Base-by-base conservation (phyloP, 92 coral and sea anemone species). In the Epizoanthus stellaris region DNA sequence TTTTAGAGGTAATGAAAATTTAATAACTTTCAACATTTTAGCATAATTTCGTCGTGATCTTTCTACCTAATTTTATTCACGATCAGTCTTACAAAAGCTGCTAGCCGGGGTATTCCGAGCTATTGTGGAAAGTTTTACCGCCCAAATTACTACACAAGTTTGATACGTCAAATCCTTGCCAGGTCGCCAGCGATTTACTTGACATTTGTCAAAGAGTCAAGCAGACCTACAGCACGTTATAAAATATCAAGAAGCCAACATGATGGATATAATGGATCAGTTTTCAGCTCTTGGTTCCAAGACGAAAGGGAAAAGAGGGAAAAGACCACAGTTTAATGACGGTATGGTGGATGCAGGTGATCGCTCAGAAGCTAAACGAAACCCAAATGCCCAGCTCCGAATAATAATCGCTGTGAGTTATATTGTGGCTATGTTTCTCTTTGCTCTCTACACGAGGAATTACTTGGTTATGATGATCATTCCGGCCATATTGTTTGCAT, bases 301-400 rank as follows among this genome's bases (percentile, higher is more conserved):
- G 86, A 58, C 71, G 39, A 89, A 89, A 36, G 87, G 82, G 54
- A 93, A 90, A 76, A 94, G 90, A 80, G 71, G 88, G 1, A 92
- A 86, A 82, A 94, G 92, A 73, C 91, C 88, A 6, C 93, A 90
- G 68, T 94, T 94, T 59, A 87, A 94, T 34, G 98, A 94, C 81
- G 98, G 98, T 40, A 82, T 94, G 94, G 91, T 94, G 34, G 98
- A 94, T 45, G 98, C 98, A 3, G 91, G 98, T 0, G 98, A 94
- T 73, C 93, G 98, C 12, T 62, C 83, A 12, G 92, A 86, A 34
- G 95, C 95, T 38, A 92, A 90, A 85, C 90, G 92, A 79, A 93
- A 88, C 21, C 85, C 90, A 45, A 85, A 91, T 63, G 75, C 86
- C 4, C 85, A 91, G 49, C 83, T 90, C 20, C 96, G 95, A 11